Percentiles rank a stretch among this genome's conserved stretches.
phyloP scores from a whole-genome alignment of 2,888 invertebrate species.

The Auanema sp. region DNA sequence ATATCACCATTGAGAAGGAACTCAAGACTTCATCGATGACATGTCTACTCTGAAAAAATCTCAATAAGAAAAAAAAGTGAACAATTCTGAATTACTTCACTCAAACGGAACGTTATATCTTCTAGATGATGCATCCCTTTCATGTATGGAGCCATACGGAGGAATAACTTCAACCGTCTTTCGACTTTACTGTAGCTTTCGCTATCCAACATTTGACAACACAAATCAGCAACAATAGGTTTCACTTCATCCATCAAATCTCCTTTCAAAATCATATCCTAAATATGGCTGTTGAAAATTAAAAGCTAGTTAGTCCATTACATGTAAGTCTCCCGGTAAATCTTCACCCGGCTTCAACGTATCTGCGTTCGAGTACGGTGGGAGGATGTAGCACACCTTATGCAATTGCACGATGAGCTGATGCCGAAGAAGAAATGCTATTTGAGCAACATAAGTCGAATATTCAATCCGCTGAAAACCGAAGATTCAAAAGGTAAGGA shows the following conservation, averaged over 20 bases:
- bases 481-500: conserved; percentile 5
- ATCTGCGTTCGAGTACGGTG: neutral
- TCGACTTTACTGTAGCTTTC: conserved; percentile 11
- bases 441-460: conserved; percentile 26
- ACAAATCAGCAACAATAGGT: conserved; percentile 25
- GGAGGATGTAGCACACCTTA: conserved; percentile 46
- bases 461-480: conserved; percentile 20
- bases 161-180: conserved; percentile 23
- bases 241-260: conserved; percentile 19
- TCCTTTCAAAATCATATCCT: conserved; percentile 17
- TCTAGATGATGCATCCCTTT: conserved; percentile 53
- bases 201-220: conserved; percentile 25
- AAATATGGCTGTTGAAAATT: neutral
- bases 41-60: conserved; percentile 25
- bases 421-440: conserved; percentile 45
- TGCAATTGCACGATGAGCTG: conserved; percentile 50
- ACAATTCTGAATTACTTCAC: conserved; percentile 20
- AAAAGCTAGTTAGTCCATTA: too few species aligned
- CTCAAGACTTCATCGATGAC: conserved; percentile 29
- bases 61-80: neutral
- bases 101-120: conserved; percentile 47
- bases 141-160: conserved; percentile 39
- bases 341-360: neutral
- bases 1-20: conserved; percentile 36
- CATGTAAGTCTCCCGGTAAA: neutral